Evolutionary conservation across 2,888 invertebrate species (phyloP).

Genomic region (Mythimna albipuncta): DNA sequence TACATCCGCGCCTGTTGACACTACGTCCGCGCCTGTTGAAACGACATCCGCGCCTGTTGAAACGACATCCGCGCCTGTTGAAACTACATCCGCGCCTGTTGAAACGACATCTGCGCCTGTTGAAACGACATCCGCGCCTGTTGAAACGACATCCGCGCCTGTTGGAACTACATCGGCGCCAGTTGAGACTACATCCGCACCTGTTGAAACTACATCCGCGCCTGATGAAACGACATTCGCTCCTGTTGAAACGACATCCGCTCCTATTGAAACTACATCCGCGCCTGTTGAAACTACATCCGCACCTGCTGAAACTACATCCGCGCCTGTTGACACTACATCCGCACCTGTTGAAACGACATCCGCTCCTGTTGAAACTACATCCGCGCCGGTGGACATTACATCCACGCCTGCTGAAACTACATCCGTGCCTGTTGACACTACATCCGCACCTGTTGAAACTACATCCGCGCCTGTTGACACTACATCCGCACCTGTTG

Average conservation of each 20-base stretch:
- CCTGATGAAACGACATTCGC: neutral
- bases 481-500: neutral
- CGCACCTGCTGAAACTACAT: neutral
- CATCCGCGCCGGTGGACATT: no score
- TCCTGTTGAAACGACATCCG: no score
- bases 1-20: neutral
- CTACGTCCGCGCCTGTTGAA: slow-evolving; percentile 5
- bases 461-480: neutral
- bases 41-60: neutral
- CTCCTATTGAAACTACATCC: no score
- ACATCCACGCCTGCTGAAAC: neutral
- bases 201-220: neutral
- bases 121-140: neutral
- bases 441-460: neutral
- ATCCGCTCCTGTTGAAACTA: no score
- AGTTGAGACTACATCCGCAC: neutral
- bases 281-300: neutral
- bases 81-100: neutral
- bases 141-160: slow-evolving; percentile 11
- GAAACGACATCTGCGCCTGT: neutral
- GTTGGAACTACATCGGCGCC: neutral
- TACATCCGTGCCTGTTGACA: neutral
- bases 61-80: neutral
- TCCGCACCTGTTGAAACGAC: neutral
- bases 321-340: no score